These are phyloP conservation scores for Eurypyga helias DNA, from an alignment of 2,113 vertebrate genomes.

Conservation along the genomic window DNA sequence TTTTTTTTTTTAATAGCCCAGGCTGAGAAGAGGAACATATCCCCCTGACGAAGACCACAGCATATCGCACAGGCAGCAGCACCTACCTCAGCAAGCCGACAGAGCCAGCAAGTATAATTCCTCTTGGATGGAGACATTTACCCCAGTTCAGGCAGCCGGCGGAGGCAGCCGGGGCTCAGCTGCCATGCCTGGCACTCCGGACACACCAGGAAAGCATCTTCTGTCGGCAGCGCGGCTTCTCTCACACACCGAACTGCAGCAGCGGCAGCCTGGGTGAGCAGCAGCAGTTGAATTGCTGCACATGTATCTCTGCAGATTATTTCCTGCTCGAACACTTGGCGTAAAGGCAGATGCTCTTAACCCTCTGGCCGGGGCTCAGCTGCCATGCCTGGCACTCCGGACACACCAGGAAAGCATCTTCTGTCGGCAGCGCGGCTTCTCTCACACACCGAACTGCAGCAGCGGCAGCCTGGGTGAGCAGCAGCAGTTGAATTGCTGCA, in stretches of 20 bases:
- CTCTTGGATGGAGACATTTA: constrained; percentile 8
- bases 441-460: constrained; percentile 21
- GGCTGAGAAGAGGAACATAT: neutral
- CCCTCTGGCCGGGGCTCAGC: constrained; percentile 43
- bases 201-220: constrained; percentile 33
- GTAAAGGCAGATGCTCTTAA: constrained; percentile 53
- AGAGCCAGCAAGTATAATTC: constrained; percentile 17
- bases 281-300: constrained; percentile 57
- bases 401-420: constrained; percentile 33
- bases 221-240: neutral
- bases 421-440: neutral
- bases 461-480: constrained; percentile 7
- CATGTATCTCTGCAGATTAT: constrained; percentile 69
- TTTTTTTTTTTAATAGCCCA: neutral
- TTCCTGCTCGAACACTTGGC: constrained; percentile 35
- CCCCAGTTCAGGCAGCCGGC: neutral
- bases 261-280: constrained; percentile 7
- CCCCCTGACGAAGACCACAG: accelerated
- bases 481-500: constrained; percentile 57
- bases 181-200: neutral
- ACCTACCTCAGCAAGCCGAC: constrained; percentile 37
- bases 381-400: neutral
- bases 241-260: constrained; percentile 21
- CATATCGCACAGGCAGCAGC: neutral
- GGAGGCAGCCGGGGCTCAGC: neutral